Base-by-base conservation (phyloP, 2,888 invertebrate genomes). In the Pristionchus entomophagus region DNA sequence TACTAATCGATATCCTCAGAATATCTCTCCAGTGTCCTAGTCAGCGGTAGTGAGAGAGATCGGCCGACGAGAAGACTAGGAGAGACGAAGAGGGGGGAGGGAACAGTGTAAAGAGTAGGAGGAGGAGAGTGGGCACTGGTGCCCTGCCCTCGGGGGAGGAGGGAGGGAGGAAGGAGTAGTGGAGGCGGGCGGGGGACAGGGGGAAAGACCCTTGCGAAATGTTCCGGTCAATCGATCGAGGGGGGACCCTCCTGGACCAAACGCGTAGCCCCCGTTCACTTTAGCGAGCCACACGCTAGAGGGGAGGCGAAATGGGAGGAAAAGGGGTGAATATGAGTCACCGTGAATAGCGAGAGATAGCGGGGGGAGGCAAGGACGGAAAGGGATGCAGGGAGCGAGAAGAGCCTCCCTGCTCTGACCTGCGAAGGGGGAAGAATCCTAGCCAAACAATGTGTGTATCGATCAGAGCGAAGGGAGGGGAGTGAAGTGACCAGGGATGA, bases 41-140 rank as follows among this genome's bases (percentile, higher is more conserved):
- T n/a, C n/a, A 32, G 62, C 26, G 41, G 45, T 45, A 29, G 22
- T 0, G 78, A 49, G 78, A 53, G 49, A 29, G 78, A 26, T 51
- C 49, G 78, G 29, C 45, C 17, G 73, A 77, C 35, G 41, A 77
- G 45, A 77, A 29, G 29, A 45, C n/a, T 22, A 32, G 51, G 78
- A 49, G 49, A 38, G 65, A 19, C 29, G 35, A 49, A 80, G 51
- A 45, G 8, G 32, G 41, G 4, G 45, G 45, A n/a, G 38, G 22
- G 49, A 77, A 80, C 73, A 73, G 73, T 73, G 73, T 80, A 80
- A 80, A 53, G 78, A 41, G 51, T n/a, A 32, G 78, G 49, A 41
- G 78, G 78, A 51, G 51, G 29, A 51, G 29, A 51, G 51, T 8
- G 51, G 51, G 32, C 5, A 69, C 19, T 49, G 35, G 78, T 14